phyloP scores from a whole-genome alignment of 2,113 vertebrate species.

The Salvator merianae region DNA sequence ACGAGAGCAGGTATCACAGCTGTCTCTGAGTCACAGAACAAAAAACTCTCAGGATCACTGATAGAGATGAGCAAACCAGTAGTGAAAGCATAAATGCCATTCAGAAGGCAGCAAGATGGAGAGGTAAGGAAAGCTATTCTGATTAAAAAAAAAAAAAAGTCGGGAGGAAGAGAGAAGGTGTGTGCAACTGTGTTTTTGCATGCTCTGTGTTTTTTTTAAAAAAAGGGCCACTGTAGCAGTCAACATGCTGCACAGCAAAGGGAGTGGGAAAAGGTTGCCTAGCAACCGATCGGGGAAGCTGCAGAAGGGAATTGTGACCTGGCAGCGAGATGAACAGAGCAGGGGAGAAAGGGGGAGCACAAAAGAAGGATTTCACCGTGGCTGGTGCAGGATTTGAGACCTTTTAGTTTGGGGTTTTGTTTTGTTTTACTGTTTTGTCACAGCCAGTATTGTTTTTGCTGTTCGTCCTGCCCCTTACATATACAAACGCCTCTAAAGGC shows the following conservation, averaged over 20 bases:
- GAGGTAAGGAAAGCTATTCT: not conserved
- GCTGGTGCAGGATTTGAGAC: constrained; percentile 12
- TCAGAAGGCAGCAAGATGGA: accelerated
- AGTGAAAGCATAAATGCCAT: not conserved
- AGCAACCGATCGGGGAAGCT: constrained; percentile 60
- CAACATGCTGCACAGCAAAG: constrained; percentile 33
- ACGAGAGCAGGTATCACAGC: not conserved
- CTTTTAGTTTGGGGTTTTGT: not conserved
- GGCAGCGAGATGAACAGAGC: constrained; percentile 37
- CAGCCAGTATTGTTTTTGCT: accelerated
- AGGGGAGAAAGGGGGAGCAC: not conserved
- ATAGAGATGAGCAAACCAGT: not conserved
- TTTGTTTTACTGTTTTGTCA: not conserved
- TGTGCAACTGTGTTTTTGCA: constrained; percentile 39
- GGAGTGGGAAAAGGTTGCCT: constrained; percentile 59
- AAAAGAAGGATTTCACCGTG: not conserved
- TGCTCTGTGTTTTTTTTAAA: not conserved
- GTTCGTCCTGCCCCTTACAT: not conserved
- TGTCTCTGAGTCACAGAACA: not conserved
- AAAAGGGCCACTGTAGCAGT: constrained; percentile 10
- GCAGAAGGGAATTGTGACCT: constrained; percentile 58
- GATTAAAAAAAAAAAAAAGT: not conserved
- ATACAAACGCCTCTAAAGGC: not conserved
- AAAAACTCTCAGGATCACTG: accelerated
- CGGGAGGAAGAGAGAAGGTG: not conserved